Evolutionary conservation across 1,140 invertebrate genomes (phyloP), one percentile per base, ranked within the genome.

Genomic region (Physella acuta): DNA sequence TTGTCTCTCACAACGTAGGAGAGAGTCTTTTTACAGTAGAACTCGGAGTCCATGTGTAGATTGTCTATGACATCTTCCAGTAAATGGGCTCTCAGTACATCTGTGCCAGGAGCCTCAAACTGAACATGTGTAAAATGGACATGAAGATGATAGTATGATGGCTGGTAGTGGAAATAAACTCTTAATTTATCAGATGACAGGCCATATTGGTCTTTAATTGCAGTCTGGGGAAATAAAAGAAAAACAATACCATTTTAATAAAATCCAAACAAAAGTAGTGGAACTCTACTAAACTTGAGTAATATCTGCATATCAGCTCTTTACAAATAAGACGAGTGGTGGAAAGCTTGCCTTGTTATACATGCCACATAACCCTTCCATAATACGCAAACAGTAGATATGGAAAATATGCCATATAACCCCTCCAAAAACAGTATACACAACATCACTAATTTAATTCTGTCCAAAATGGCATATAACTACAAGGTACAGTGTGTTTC

Each of bases 131-230:
- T 93, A 77, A 97, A 95, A 85, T 99, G 96, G 2, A 98, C 89
- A 81, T 99, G 97, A 11, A 99, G 86, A 86, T 98, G 95, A 86
- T 97, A 98, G 85, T 95, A 98, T 0, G 94, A 94, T 4, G 97
- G 97, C 80, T 95, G 95, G 85, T 99, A 99, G 82, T 99, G 97
- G 3, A 98, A 84, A 84, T 94, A 98, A 8, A 85, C 75, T 58
- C 94, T 88, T 26, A 98, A 81, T 80, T 94, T 90, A 58, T 88
- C 88, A 33, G 85, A 79, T 28, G 88, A 83, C 5, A 98, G 69
- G 4, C 89, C 89, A 84, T 92, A 98, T 76, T 93, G 93, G 33
- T 94, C 88, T 61, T 86, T 77, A 55, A 98, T 94, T 11, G 89
- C 90, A 81, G 89, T 87, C 88, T 93, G 85, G 39, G n/a, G n/a